These are phyloP conservation scores for Leptopilina syphax DNA, from an alignment of 2,888 invertebrate species.

Conservation along the genomic window DNA sequence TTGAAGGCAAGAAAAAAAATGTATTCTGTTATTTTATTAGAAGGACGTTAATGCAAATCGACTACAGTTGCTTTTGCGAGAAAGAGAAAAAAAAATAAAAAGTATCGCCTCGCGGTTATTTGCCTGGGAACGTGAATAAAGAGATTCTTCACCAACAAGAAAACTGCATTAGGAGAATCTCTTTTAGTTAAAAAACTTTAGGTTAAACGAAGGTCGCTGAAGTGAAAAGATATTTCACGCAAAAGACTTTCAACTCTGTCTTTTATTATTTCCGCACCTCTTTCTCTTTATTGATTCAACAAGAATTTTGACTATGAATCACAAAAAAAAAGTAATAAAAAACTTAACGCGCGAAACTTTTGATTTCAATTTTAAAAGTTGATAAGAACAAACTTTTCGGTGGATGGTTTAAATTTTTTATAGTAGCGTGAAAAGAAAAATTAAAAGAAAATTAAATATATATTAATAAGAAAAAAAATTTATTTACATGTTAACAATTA, in stretches of 20 bases:
- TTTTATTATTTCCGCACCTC: slow-evolving; percentile 24
- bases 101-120: slow-evolving; percentile 15
- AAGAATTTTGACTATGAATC: slow-evolving; percentile 4
- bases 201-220: slow-evolving; percentile 35
- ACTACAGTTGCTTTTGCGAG: neutral
- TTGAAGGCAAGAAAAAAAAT: too few relatives aligned
- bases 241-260: slow-evolving; percentile 17
- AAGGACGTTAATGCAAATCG: neutral
- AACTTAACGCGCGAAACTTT: neutral
- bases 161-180: slow-evolving; percentile 68
- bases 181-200: slow-evolving; percentile 38
- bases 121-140: slow-evolving; percentile 12
- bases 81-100: neutral
- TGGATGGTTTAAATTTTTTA: too few relatives aligned
- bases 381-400: neutral
- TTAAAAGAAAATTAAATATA: too few relatives aligned
- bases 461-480: too few relatives aligned
- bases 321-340: neutral
- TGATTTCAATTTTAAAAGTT: slow-evolving; percentile 16
- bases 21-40: neutral
- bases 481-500: too few relatives aligned
- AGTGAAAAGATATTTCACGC: slow-evolving; percentile 31
- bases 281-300: neutral
- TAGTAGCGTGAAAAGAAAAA: too few relatives aligned
- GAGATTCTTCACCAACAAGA: slow-evolving; percentile 61